Evolutionary conservation across 2,888 invertebrate species (phyloP), one percentile per base, ranked within the genome.

Genomic region (Noctua comes): DNA sequence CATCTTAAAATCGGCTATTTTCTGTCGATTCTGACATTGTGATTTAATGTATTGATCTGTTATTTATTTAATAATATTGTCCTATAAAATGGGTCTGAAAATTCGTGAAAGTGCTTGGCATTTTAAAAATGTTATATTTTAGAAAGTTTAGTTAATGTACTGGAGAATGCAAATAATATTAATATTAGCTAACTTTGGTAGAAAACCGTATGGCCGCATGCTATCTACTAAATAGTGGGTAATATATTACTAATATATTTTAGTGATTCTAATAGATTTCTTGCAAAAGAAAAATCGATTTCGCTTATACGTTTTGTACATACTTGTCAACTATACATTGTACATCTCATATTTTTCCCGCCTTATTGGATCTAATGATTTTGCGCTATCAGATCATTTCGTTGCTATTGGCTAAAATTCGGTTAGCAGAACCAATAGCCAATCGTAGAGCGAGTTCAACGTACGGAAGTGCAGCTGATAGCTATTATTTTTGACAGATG

Each of bases 381-480:
- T 82, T 85, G 77, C 86, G 84, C 74, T 82, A 80, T 62, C 83
- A 43, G 43, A 75, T 51, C 36, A 77, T 75, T 71, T 43, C 31
- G 11, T 66, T 83, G 21, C 79, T 69, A 92, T 92, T 92, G 91
- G 92, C 70, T 68, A 40, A 84, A 76, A 27, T 1, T 16, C 11
- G 1, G 27, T 13, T 78, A 57, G 54, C 27, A 5, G 18, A 40
- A 11, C 40, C 46, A 79, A 76, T 72, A 66, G 76, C 92, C 92
- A 93, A 93, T 93, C 85, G 82, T 66, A 86, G 77, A 51, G 66
- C 59, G 79, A 89, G 90, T 91, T 91, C 89, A 91, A 89, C 73
- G 91, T 86, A 90, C 92, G 88, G 90, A 89, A 90, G 85, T 92
- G 91, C 92, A 91, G 91, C 91, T 91, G 91, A 87, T 88, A 82